Conservation (phyloP, 2,797 vertebrate species). For the Sebastes matsubarae region DNA sequence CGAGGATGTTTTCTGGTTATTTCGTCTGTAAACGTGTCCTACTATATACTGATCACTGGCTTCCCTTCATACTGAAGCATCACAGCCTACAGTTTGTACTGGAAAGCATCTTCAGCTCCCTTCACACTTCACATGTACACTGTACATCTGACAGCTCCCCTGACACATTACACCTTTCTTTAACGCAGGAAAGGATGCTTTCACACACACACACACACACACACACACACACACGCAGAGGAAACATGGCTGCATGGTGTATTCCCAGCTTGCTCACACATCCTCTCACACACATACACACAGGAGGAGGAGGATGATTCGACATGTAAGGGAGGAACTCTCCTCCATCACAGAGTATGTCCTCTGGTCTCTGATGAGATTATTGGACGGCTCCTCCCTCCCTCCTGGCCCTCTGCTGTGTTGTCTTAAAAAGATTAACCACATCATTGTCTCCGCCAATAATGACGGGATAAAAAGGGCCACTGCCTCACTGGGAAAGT, state of each 20-base stretch:
- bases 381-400: slow-evolving; percentile 64
- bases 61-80: not conserved
- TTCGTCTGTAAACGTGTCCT: not conserved
- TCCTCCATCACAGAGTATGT: slow-evolving; percentile 50
- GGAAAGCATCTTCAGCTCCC: not conserved
- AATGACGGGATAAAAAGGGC: slow-evolving; percentile 70
- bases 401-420: slow-evolving; percentile 44
- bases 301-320: slow-evolving; percentile 44
- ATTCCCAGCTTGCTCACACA: slow-evolving; percentile 6
- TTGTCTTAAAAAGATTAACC: slow-evolving; percentile 77
- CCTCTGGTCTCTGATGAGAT: slow-evolving; percentile 73
- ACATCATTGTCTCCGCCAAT: slow-evolving; percentile 71
- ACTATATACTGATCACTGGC: not conserved
- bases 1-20: not conserved
- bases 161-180: slow-evolving; percentile 5
- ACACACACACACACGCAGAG: not conserved
- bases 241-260: slow-evolving; percentile 2
- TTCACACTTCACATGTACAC: slow-evolving; percentile 28
- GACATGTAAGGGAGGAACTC: slow-evolving; percentile 59
- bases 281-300: slow-evolving; percentile 3
- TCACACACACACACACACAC: not conserved
- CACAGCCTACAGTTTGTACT: slow-evolving; percentile 4
- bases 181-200: no score
- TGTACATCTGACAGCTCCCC: slow-evolving; percentile 41
- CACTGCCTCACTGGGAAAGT: slow-evolving; percentile 59